Evolutionary conservation across 2,888 invertebrate genomes (phyloP).

Genomic region (Hermaeophaga mercurialis): DNA sequence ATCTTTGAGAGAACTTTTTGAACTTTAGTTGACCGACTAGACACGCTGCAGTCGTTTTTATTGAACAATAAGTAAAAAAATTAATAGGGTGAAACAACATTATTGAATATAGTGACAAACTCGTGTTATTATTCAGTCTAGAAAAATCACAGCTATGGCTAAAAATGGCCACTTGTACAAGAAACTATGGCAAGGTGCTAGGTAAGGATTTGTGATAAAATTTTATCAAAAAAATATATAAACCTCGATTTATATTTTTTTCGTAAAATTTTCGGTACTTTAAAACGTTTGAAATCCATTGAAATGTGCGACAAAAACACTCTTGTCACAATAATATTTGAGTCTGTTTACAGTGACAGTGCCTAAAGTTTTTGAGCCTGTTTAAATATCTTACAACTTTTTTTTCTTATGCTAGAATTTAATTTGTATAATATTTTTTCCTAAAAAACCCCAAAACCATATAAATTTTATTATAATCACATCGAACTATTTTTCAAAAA

Average conservation of each 20-base stretch:
- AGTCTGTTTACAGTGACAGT: conserved; percentile 26
- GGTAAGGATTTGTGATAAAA: conserved; percentile 17
- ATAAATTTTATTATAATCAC: conserved; percentile 48
- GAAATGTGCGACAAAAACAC: conserved; percentile 49
- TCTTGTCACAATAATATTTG: conserved; percentile 38
- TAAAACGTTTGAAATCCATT: not conserved
- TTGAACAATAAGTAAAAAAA: conserved; percentile 31
- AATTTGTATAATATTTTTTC: conserved; percentile 43
- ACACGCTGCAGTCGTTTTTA: conserved; percentile 29
- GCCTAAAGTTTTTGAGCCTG: conserved; percentile 36
- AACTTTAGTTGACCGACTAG: conserved; percentile 42
- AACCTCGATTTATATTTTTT: not conserved
- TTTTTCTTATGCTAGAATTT: conserved; percentile 38
- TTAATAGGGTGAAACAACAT: conserved; percentile 30
- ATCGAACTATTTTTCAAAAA: conserved; percentile 39
- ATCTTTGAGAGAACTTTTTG: not conserved
- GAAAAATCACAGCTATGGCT: conserved; percentile 67
- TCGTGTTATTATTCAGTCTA: conserved; percentile 47
- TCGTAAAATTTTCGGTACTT: not conserved
- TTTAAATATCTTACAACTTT: conserved; percentile 43
- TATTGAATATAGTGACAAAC: conserved; percentile 36
- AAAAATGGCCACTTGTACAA: conserved; percentile 46
- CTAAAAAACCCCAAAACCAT: conserved; percentile 51
- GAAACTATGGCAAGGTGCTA: conserved; percentile 48
- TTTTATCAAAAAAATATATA: conserved; percentile 2